Evolutionary conservation across 2,888 invertebrate genomes (phyloP).

Genomic region (Caenorhabditis macrosperma): DNA sequence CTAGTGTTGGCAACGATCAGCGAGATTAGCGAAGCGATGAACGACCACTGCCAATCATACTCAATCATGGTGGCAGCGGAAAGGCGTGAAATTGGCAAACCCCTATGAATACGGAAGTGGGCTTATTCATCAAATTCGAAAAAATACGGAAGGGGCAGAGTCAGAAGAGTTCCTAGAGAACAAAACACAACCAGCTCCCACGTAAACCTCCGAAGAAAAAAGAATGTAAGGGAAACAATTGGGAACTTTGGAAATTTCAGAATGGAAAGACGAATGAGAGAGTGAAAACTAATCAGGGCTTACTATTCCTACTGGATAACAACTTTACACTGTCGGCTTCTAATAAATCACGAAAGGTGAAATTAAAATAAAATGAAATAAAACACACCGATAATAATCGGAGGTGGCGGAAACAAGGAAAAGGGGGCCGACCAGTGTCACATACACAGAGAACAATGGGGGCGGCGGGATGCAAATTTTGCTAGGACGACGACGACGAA

Average conservation of each 20-base stretch:
- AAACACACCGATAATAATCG: slow-evolving; percentile 41
- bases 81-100: slow-evolving; percentile 21
- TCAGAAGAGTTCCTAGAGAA: background rate
- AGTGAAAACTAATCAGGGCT: too few relatives aligned
- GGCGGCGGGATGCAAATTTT: slow-evolving; percentile 32
- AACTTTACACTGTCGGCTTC: too few relatives aligned
- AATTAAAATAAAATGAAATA: slow-evolving; percentile 33
- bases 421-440: slow-evolving; percentile 21
- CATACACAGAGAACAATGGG: slow-evolving; percentile 30
- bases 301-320: too few relatives aligned
- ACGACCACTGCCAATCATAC: slow-evolving; percentile 13
- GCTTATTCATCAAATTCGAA: background rate
- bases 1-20: slow-evolving; percentile 6
- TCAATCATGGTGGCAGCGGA: slow-evolving; percentile 4
- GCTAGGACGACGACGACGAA: background rate
- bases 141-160: background rate
- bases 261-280: too few relatives aligned
- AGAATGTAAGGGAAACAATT: too few relatives aligned
- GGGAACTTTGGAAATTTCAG: too few relatives aligned
- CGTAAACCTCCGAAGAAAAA: too few relatives aligned
- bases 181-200: background rate
- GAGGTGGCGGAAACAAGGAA: slow-evolving; percentile 14
- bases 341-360: too few relatives aligned
- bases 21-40: slow-evolving; percentile 25
- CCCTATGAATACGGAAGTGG: slow-evolving; percentile 33